A percentile compares a stretch with the other conserved stretches of the same genome.
These are phyloP conservation scores for Eublepharis macularius DNA, from an alignment of 2,113 vertebrate species.

Conservation along the genomic window DNA sequence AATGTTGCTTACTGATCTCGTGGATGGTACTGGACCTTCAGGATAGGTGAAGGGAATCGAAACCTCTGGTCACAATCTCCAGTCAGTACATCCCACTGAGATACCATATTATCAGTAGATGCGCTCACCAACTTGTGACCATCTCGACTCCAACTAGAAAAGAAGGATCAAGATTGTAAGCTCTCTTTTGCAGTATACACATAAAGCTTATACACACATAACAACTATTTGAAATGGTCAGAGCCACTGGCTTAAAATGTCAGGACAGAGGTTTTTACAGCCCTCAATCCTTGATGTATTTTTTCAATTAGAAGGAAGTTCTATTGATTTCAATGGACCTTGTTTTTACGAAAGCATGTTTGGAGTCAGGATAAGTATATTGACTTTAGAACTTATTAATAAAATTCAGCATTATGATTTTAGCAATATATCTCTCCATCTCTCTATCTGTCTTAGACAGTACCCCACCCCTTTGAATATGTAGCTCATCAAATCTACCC, in stretches of 20 bases:
- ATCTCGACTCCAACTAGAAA: constrained; percentile 93
- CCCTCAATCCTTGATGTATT: background rate
- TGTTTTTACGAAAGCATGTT: background rate
- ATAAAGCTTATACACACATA: fast-evolving
- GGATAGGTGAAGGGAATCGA: constrained; percentile 94
- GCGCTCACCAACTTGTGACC: constrained; percentile 97
- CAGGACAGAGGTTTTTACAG: background rate
- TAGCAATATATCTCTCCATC: too few species aligned
- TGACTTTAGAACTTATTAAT: background rate
- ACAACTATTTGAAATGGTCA: background rate
- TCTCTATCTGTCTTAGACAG: background rate
- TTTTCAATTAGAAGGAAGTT: background rate
- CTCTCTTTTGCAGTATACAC: fast-evolving
- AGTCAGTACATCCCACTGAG: constrained; percentile 95
- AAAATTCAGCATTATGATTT: background rate
- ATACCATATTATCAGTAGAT: constrained; percentile 98
- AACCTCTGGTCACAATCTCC: constrained; percentile 98
- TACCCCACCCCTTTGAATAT: background rate
- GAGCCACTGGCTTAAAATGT: fast-evolving
- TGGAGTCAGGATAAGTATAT: fast-evolving
- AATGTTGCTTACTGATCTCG: constrained; percentile 89
- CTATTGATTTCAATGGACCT: background rate
- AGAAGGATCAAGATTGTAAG: background rate
- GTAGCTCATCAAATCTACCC: background rate
- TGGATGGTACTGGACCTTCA: constrained; percentile 96